Conservation (phyloP, 2,797 vertebrate species). For the Vireo griseus region DNA sequence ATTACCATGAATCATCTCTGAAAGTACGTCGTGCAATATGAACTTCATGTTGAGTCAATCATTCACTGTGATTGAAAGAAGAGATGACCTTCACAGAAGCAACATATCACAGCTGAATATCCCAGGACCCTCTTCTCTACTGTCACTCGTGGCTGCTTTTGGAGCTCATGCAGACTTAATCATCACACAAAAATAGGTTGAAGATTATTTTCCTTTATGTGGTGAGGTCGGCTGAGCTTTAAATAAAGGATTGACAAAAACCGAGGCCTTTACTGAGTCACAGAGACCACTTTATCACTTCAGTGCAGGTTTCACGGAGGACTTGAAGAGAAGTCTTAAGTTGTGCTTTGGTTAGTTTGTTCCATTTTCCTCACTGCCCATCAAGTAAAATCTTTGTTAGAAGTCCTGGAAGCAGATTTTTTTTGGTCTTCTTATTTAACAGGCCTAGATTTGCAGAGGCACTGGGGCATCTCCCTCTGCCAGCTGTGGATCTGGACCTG, state of each 20-base stretch:
- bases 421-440: background rate
- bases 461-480: background rate
- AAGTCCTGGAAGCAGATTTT: background rate
- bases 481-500: accelerated
- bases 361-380: background rate
- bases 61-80: constrained; percentile 71
- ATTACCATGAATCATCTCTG: constrained; percentile 82
- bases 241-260: background rate
- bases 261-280: background rate
- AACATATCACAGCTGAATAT: constrained; percentile 64
- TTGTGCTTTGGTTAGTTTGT: background rate
- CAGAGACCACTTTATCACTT: background rate
- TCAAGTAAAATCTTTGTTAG: background rate
- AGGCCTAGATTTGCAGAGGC: background rate
- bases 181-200: background rate
- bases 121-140: constrained; percentile 46
- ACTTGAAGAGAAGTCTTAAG: background rate
- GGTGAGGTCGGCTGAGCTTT: background rate
- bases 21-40: constrained; percentile 71
- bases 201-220: constrained; percentile 2
- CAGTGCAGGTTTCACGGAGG: background rate
- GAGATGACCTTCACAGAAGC: constrained; percentile 77
- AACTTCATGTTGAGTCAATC: constrained; percentile 74
- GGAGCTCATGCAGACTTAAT: constrained; percentile 16
- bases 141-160: constrained; percentile 33